Evolutionary conservation across 2,113 vertebrate species (phyloP).

Genomic region (Rynchops niger): DNA sequence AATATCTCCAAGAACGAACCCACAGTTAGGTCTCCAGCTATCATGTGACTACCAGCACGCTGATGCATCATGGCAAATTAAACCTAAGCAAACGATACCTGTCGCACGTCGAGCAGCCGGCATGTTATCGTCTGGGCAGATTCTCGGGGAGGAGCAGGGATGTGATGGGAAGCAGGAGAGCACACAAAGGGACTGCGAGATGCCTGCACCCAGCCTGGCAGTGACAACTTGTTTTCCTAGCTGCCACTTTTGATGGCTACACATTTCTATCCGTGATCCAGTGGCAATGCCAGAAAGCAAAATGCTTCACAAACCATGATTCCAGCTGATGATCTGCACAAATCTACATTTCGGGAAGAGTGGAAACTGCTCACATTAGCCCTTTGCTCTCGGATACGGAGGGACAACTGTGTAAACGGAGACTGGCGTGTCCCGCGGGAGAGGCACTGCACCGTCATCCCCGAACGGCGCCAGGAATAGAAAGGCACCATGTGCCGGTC

Average conservation of each 20-base stretch:
- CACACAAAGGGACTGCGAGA: background rate
- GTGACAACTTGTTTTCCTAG: background rate
- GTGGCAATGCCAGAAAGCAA: background rate
- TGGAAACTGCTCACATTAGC: accelerated
- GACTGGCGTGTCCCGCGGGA: background rate
- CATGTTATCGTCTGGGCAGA: background rate
- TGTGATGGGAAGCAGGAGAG: background rate
- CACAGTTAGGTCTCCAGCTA: constrained; percentile 53
- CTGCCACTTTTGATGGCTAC: background rate
- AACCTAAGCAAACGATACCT: constrained; percentile 57
- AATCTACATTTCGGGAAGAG: background rate
- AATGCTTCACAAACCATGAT: accelerated
- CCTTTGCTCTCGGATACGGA: background rate
- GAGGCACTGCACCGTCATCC: background rate
- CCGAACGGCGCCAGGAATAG: background rate
- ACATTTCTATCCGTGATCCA: accelerated
- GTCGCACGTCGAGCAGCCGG: background rate
- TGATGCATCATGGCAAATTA: constrained; percentile 43
- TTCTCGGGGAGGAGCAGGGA: background rate
- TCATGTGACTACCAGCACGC: constrained; percentile 40
- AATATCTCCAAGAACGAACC: constrained; percentile 63
- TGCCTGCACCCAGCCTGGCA: background rate
- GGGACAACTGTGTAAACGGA: background rate
- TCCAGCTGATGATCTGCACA: background rate
- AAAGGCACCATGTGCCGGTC: background rate